Evolutionary conservation across 37 sponge, comb jelly and placozoan species (phyloP), one percentile per base, ranked within the genome.

Genomic region (Geodia barretti): DNA sequence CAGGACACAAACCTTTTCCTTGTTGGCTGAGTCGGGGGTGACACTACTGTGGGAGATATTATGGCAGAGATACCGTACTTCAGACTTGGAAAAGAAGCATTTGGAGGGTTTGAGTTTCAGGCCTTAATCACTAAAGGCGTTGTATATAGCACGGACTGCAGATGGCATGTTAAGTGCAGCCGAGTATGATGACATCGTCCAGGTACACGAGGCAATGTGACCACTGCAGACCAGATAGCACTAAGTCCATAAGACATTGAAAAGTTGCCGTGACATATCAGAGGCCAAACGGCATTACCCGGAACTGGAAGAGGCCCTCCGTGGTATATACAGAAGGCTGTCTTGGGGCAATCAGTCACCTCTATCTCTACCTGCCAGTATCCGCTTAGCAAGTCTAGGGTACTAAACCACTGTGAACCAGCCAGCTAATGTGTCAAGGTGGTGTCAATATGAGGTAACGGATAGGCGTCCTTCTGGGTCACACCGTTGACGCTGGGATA

Each of bases 251-350:
- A 61, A 81, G 28, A 39, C 88, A 38, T 70, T 87, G 88, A 76
- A 87, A 87, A 41, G 88, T 81, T 21, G 88, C 88, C 42, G 88
- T 82, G 20, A 82, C 76, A n/a, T n/a, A n/a, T n/a, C n/a, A n/a
- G n/a, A n/a, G n/a, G 20, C 86, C 86, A 86, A 78, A 86, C 19
- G 86, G 86, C 88, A 74, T 87, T n/a, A 81, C 76, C 11, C 20
- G 39, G 39, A 80, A 87, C 62, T 87, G 69, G n/a, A n/a, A n/a
- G n/a, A n/a, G n/a, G 1, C 87, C 87, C 21, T n/a, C 4, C 34
- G 81, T 75, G 20, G 88, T n/a, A n/a, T n/a, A n/a, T n/a, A n/a
- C n/a, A n/a, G 61, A 87, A 81, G 23, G 82, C 82, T 1, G 88
- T 87, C 41, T 70, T 54, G 36, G 33, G 47, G 21, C 26, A 34